phyloP scores from a whole-genome alignment of 2,113 vertebrate genomes.

The Numenius arquata region DNA sequence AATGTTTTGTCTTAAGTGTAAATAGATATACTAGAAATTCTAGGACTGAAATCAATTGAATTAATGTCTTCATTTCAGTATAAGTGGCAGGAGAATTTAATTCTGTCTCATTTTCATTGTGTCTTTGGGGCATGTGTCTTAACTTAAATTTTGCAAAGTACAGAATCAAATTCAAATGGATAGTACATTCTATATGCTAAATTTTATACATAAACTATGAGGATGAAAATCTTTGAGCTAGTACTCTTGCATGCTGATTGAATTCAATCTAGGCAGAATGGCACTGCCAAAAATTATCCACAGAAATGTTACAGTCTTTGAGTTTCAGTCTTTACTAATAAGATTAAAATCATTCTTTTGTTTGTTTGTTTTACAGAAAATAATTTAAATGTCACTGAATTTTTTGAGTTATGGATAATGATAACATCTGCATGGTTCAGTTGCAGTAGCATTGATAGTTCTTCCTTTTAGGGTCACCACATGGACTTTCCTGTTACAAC shows the following conservation, averaged over 20 bases:
- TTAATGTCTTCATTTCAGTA: background rate
- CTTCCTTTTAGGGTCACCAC: background rate
- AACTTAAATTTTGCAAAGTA: background rate
- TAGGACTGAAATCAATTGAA: background rate
- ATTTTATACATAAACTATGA: background rate
- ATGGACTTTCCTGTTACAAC: background rate
- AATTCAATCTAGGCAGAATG: background rate
- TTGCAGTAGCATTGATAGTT: background rate
- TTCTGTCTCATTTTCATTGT: background rate
- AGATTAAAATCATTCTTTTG: background rate
- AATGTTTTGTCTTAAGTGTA: background rate
- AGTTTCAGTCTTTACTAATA: background rate
- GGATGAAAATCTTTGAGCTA: background rate
- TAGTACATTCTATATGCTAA: background rate
- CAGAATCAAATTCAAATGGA: background rate
- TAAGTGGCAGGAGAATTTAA: background rate
- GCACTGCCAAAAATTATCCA: background rate
- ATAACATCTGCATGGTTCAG: background rate
- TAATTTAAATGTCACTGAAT: background rate
- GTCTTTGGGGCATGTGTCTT: background rate
- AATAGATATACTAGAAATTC: background rate
- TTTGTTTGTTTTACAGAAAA: background rate
- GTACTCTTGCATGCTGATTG: background rate
- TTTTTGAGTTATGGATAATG: background rate
- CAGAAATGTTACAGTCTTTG: background rate